phyloP scores from a whole-genome alignment of 2,888 invertebrate genomes.

The Trissolcus brochymenae region DNA sequence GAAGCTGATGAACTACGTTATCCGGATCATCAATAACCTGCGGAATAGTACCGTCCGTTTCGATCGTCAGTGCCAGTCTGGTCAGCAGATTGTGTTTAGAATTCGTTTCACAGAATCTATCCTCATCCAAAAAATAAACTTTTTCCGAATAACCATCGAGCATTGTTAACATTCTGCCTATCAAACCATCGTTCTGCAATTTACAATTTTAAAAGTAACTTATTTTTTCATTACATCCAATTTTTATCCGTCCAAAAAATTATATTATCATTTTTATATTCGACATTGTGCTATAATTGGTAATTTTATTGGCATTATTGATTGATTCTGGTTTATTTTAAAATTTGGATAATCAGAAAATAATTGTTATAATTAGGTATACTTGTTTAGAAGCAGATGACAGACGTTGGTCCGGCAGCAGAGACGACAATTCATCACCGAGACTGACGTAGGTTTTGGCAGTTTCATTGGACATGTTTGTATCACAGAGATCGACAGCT shows the following conservation, averaged over 20 bases:
- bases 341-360: too few species aligned
- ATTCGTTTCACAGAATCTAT: conserved; percentile 61
- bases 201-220: neutral
- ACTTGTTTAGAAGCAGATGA: conserved; percentile 12
- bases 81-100: conserved; percentile 66
- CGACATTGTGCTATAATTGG: too few species aligned
- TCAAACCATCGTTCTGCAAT: conserved; percentile 23
- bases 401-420: conserved; percentile 9
- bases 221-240: neutral
- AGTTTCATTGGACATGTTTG: conserved; percentile 33
- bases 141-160: conserved; percentile 59
- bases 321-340: too few species aligned
- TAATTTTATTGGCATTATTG: too few species aligned
- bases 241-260: too few species aligned
- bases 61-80: conserved; percentile 67
- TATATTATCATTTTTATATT: too few species aligned
- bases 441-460: conserved; percentile 19
- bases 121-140: conserved; percentile 60
- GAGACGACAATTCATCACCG: conserved; percentile 25
- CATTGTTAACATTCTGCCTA: conserved; percentile 65
- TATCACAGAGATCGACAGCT: conserved; percentile 17
- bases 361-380: neutral
- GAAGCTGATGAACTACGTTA: conserved; percentile 62
- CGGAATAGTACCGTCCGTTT: conserved; percentile 62
- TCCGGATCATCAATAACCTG: conserved; percentile 47